Evolutionary conservation across 1,140 invertebrate species (phyloP), one percentile per base, ranked within the genome.

Genomic region (Pogonomyrmex californicus): DNA sequence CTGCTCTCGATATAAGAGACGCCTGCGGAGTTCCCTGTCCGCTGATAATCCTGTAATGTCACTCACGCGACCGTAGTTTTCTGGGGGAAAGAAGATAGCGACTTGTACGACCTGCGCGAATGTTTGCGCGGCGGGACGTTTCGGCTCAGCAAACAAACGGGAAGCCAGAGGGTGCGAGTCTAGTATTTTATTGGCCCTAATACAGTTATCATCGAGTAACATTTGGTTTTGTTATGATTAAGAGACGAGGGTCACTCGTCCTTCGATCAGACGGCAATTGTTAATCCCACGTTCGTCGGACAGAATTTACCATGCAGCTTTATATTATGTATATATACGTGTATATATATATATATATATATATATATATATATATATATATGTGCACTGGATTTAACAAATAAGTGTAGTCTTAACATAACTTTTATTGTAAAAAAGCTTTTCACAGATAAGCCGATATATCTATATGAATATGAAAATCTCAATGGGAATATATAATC

Each of bases 1-100:
- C 89, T 87, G 89, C 71, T 88, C 41, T 75, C 89, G 73, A 58
- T 87, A 77, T 86, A 92, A 79, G 85, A 44, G 79, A 77, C 88
- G 83, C 88, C 75, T 73, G 76, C 73, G 56, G 85, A 86, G 71
- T 49, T 81, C 56, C 38, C 83, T 23, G 17, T 38, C 51, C 36
- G 79, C 77, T 78, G 85, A 88, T 88, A 88, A 89, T 88, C 51
- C 62, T 71, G 23, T 73, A 86, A 88, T 86, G 83, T 47, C 71
- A 76, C 68, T 70, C 54, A 58, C 73, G 56, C 38, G 60, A 76
- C 47, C 49, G 60, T 89, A 63, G 33, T 44, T 88, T 88, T n/a
- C 17, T 10, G 73, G 23, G 73, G 79, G 82, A 87, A 89, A 90
- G 88, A 91, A 90, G 88, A 90, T 86, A 76, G 68, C 10, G 38